These are phyloP conservation scores for Petrocephalus sullivani DNA, from an alignment of 2,797 vertebrate species.

Conservation along the genomic window DNA sequence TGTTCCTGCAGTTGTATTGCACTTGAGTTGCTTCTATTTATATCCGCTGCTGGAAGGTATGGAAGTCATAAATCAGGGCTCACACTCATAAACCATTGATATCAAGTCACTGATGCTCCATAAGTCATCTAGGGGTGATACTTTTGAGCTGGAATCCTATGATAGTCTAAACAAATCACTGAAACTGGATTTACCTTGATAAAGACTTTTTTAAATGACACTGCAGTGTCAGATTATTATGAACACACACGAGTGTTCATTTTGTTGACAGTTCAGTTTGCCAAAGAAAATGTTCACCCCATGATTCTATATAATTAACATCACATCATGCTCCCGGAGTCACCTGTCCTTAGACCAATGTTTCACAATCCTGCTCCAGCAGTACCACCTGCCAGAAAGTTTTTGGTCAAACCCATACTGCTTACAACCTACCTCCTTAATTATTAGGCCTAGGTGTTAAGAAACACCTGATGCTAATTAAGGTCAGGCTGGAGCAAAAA, in stretches of 20 bases:
- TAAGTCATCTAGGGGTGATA: not conserved
- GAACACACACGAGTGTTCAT: not conserved
- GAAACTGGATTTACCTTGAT: not conserved
- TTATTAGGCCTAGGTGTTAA: too few relatives aligned
- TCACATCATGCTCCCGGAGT: not conserved
- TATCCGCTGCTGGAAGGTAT: not conserved
- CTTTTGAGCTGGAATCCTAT: not conserved
- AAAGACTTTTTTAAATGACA: not conserved
- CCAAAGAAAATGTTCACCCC: not conserved
- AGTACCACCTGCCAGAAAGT: too few relatives aligned
- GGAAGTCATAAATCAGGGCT: not conserved
- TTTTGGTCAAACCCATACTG: too few relatives aligned
- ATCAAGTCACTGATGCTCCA: not conserved
- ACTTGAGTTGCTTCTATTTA: not conserved
- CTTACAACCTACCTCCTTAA: too few relatives aligned
- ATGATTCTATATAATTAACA: not conserved
- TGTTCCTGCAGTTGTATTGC: not conserved
- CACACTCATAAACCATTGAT: not conserved
- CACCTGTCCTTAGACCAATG: not conserved
- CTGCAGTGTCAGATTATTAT: not conserved
- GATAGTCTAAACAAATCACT: not conserved
- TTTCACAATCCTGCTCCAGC: too few relatives aligned
- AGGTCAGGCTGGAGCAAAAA: too few relatives aligned
- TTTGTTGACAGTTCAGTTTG: not conserved
- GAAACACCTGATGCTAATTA: too few relatives aligned